A percentile compares a stretch with the other conserved stretches of the same genome.
Conservation (phyloP, 2,113 vertebrate genomes). For the Thermophis baileyi region DNA sequence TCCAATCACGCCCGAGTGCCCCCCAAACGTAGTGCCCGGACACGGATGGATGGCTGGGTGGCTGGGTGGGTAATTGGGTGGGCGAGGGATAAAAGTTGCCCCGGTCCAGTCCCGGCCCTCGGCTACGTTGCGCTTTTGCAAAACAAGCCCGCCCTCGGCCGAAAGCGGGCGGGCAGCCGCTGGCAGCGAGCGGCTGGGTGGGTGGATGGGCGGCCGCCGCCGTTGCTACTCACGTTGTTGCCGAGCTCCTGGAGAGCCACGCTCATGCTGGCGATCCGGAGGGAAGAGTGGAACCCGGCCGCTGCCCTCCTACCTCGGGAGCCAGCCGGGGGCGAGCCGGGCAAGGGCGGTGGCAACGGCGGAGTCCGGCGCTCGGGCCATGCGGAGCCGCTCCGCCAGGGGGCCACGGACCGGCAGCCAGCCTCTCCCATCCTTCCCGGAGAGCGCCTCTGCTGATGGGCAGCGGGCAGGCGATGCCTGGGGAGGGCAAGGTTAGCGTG, state of each 20-base stretch:
- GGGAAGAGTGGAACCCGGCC: neutral
- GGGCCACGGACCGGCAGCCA: neutral
- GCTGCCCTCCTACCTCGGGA: neutral
- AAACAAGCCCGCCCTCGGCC: neutral
- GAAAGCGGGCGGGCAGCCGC: neutral
- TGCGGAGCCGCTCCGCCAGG: neutral
- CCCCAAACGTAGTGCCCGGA: neutral
- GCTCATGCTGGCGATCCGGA: slow-evolving; percentile 63
- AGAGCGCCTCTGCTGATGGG: too few species aligned
- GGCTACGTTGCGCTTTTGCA: neutral
- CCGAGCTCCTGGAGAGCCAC: slow-evolving; percentile 72
- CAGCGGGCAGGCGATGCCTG: too few species aligned
- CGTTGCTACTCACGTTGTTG: slow-evolving; percentile 40
- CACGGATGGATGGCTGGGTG: neutral
- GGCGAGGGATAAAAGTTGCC: neutral
- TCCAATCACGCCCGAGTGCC: too few species aligned
- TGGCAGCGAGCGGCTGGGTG: too few species aligned
- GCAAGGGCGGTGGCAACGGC: neutral
- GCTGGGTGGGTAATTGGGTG: neutral
- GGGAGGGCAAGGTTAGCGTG: too few species aligned
- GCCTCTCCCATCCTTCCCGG: too few species aligned
- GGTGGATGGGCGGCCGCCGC: neutral
- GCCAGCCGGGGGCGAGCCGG: slow-evolving; percentile 28
- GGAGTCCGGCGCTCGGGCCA: neutral
- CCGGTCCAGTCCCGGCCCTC: too few species aligned